Base-by-base conservation (phyloP, 2,113 vertebrate genomes). In the Nicator chloris region DNA sequence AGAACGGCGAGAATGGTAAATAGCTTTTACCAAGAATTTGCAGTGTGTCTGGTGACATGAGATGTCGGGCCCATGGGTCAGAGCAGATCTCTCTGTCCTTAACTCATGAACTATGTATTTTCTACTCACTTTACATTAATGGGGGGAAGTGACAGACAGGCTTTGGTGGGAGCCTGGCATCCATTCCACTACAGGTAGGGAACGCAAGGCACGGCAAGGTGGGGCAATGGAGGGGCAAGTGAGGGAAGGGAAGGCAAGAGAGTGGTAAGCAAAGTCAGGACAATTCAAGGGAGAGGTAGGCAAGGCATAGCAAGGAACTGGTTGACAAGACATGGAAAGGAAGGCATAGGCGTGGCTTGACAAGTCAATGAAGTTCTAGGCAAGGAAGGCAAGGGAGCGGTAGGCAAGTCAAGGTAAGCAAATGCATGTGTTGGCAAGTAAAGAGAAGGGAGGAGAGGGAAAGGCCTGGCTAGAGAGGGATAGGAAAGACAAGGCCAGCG, bases 21-120 rank as follows among this genome's bases (percentile, higher is more conserved):
- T 15, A 50, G 33, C 16, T 71, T 76, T 53, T 33, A 28, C 15
- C 21, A 49, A 37, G 11, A 53, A 28, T 33, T 35, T 27, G 12
- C 23, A 47, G 7, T 13, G 7, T 14, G 49, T 45, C 14, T 30
- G 2, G 2, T 44, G 50, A 11, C 1, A 5, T 9, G 9, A 53
- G 22, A 2, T 24, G 56, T 15, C 22, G 26, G 0, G 6, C 20
- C 17, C 40, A 0, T 7, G 33, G 8, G 9, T 17, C 5, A 1
- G n/a, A n/a, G n/a, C n/a, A n/a, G n/a, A n/a, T n/a, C n/a, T 63
- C 37, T 42, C 47, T 42, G 37, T 28, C 15, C 22, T 50, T 27
- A 35, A 4, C 33, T 30, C 10, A 24, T 54, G 21, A 80, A 37
- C 16, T 15, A 2, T 7, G 1, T 24, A 15, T 37, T 54, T 54